These are phyloP conservation scores for Pangasius djambal DNA, from an alignment of 2,797 vertebrate genomes.

Conservation along the genomic window DNA sequence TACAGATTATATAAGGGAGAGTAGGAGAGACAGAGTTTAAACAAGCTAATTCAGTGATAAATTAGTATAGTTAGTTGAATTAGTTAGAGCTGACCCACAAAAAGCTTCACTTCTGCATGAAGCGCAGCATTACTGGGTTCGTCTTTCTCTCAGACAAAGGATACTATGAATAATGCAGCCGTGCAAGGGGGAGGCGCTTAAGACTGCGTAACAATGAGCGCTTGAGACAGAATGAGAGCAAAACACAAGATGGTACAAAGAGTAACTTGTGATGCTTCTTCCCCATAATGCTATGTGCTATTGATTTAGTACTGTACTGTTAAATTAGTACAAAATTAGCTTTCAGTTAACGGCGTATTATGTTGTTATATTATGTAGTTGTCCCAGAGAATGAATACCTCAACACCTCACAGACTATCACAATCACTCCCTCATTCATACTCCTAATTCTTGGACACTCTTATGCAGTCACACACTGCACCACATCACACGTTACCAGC, in stretches of 20 bases:
- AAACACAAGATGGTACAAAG: neutral
- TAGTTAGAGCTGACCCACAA: neutral
- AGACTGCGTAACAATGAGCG: neutral
- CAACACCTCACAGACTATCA: neutral
- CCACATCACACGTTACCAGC: neutral
- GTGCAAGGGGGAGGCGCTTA: conserved; percentile 35
- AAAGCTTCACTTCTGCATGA: conserved; percentile 19
- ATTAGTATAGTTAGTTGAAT: neutral
- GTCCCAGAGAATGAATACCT: neutral
- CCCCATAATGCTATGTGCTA: neutral
- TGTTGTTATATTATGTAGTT: neutral
- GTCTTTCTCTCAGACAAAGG: conserved; percentile 44
- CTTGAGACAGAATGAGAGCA: neutral
- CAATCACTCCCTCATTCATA: neutral
- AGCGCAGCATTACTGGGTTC: conserved; percentile 27
- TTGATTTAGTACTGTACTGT: neutral
- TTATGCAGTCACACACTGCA: neutral
- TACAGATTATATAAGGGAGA: conserved; percentile 55
- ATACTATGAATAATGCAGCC: conserved; percentile 48
- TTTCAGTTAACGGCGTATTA: neutral
- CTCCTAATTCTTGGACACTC: neutral
- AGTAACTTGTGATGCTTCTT: neutral
- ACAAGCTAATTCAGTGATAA: neutral
- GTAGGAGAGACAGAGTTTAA: neutral
- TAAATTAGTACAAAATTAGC: neutral